A percentile compares a stretch with the other conserved stretches of the same genome.
phyloP scores from a whole-genome alignment of 2,797 vertebrate species.

The Anabas testudineus region DNA sequence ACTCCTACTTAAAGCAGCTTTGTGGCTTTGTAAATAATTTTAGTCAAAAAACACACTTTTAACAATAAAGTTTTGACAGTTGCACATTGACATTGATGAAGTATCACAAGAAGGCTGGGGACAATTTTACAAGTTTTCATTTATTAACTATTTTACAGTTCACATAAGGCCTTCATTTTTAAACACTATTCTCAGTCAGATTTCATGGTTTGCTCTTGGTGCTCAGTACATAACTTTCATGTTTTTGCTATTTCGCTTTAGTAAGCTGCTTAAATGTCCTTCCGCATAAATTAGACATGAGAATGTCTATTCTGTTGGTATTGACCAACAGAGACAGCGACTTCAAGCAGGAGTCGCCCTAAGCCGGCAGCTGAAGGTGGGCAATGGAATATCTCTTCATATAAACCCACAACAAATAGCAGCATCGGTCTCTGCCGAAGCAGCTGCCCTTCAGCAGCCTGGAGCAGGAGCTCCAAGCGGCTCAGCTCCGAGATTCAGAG shows the following conservation, averaged over 20 bases:
- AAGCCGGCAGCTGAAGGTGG: too few relatives aligned
- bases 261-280: too few relatives aligned
- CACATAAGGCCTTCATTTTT: constrained; percentile 94
- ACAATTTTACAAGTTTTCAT: constrained; percentile 92
- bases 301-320: too few relatives aligned
- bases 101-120: constrained; percentile 49
- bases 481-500: too few relatives aligned
- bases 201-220: constrained; percentile 87
- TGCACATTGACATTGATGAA: neutral
- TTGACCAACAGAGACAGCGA: too few relatives aligned
- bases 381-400: too few relatives aligned
- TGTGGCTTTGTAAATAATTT: neutral
- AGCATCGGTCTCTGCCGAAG: too few relatives aligned
- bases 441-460: too few relatives aligned
- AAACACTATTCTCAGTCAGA: constrained; percentile 91
- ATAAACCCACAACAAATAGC: too few relatives aligned
- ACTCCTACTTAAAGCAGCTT: neutral
- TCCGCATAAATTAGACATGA: too few relatives aligned
- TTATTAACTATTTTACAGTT: constrained; percentile 98
- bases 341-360: too few relatives aligned
- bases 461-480: too few relatives aligned
- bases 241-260: constrained; percentile 75
- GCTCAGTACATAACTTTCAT: constrained; percentile 76
- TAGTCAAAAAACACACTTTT: constrained; percentile 1
- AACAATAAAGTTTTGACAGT: neutral